phyloP scores from a whole-genome alignment of 2,797 vertebrate genomes.

The Cercopithecus neglectus region DNA sequence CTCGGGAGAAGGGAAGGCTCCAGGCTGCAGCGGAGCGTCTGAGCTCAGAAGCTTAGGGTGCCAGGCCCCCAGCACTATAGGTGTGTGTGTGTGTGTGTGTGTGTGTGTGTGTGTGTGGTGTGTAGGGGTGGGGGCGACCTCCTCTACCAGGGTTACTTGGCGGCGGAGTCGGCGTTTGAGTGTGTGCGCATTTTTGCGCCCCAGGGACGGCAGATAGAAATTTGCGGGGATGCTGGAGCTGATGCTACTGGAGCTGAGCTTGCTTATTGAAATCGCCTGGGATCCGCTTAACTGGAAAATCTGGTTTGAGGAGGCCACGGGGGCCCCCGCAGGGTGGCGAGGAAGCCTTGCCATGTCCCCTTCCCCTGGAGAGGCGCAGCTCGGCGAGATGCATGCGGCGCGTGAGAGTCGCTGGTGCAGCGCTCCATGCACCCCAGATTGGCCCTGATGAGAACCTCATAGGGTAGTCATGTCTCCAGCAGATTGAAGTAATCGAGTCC shows the following conservation, averaged over 20 bases:
- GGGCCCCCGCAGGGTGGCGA: neutral
- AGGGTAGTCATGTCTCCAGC: neutral
- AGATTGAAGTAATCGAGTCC: neutral
- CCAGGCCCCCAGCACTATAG: neutral
- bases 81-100: neutral
- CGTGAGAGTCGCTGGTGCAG: conserved; percentile 43
- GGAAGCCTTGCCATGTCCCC: neutral
- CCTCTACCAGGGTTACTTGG: neutral
- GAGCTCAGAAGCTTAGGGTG: neutral
- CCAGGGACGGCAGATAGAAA: neutral
- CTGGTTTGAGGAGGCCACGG: conserved; percentile 37
- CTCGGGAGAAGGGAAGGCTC: neutral
- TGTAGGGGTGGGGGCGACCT: neutral
- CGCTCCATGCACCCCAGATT: neutral
- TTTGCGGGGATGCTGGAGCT: neutral
- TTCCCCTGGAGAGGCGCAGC: neutral
- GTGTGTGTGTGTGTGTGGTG: neutral
- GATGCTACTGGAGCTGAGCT: conserved; percentile 16
- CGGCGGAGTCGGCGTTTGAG: neutral
- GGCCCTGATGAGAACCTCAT: neutral
- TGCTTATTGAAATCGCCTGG: conserved; percentile 40
- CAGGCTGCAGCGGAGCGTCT: neutral
- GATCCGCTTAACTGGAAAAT: conserved; percentile 70
- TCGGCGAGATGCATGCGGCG: neutral
- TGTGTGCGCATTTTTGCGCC: neutral